Evolutionary conservation across 1,140 invertebrate genomes (phyloP).

Genomic region (Harpegnathos saltator): DNA sequence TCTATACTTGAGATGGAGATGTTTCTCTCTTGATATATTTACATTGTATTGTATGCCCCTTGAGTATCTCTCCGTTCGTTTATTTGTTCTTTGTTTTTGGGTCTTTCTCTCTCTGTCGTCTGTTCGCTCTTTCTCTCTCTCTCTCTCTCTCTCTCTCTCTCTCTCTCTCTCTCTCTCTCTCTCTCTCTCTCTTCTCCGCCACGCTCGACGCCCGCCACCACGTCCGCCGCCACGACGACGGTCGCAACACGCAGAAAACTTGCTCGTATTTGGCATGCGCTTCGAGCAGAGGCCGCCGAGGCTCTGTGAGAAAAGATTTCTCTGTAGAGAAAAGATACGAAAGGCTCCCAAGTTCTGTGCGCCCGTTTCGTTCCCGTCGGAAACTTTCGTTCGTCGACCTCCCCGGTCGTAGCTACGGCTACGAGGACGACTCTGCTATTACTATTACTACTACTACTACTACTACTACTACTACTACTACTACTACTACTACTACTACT

Average conservation of each 20-base stretch:
- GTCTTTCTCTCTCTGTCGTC: too few relatives aligned
- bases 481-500: background rate
- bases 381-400: constrained; percentile 53
- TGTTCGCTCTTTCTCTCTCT: too few relatives aligned
- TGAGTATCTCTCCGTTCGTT: too few relatives aligned
- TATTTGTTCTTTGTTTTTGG: background rate
- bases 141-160: too few relatives aligned
- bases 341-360: background rate
- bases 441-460: background rate
- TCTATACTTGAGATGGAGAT: constrained; percentile 48
- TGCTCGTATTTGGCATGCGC: constrained; percentile 51
- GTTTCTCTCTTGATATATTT: constrained; percentile 51
- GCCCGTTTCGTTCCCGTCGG: constrained; percentile 34
- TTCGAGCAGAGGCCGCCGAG: constrained; percentile 46
- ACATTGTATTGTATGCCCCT: constrained; percentile 11
- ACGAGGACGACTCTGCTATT: too few relatives aligned
- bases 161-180: too few relatives aligned
- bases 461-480: background rate
- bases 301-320: too few relatives aligned
- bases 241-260: background rate
- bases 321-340: background rate
- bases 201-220: too few relatives aligned
- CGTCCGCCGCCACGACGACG: too few relatives aligned
- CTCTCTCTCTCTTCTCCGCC: too few relatives aligned
- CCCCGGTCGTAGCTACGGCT: too few relatives aligned